Evolutionary conservation across 2,113 vertebrate species (phyloP).

Genomic region (Poecilia latipinna): DNA sequence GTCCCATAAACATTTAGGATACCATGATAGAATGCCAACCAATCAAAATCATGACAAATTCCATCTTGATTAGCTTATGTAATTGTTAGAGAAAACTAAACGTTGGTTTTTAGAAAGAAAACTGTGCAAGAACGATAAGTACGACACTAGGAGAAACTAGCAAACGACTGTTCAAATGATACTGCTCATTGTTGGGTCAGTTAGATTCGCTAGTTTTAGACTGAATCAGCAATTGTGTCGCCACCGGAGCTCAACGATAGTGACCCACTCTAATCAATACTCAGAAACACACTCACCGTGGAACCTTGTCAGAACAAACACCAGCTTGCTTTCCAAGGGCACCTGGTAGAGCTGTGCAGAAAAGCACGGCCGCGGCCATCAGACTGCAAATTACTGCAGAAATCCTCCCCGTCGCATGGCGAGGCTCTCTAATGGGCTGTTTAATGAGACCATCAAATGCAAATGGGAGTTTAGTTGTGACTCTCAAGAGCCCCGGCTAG

Average conservation of each 20-base stretch:
- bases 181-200: background rate
- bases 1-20: too few species aligned
- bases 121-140: too few species aligned
- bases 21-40: too few species aligned
- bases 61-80: too few species aligned
- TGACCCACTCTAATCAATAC: slow-evolving; percentile 8
- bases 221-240: slow-evolving; percentile 6
- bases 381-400: slow-evolving; percentile 45
- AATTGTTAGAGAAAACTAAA: too few species aligned
- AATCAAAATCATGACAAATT: too few species aligned
- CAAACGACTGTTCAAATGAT: background rate
- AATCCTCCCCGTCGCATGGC: slow-evolving; percentile 14
- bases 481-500: slow-evolving; percentile 31
- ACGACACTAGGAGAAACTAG: too few species aligned
- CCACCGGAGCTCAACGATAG: slow-evolving; percentile 3
- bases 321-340: slow-evolving; percentile 29
- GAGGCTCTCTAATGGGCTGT: slow-evolving; percentile 44
- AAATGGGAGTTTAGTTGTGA: slow-evolving; percentile 56
- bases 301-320: slow-evolving; percentile 29
- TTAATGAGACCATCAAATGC: slow-evolving; percentile 66
- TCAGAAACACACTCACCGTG: background rate
- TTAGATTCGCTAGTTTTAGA: background rate
- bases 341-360: slow-evolving; percentile 12
- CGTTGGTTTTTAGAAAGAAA: too few species aligned
- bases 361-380: slow-evolving; percentile 14